Evolutionary conservation across 92 coral and sea anemone species (phyloP), one percentile per base, ranked within the genome.

Genomic region (Isaurus tuberculatus): DNA sequence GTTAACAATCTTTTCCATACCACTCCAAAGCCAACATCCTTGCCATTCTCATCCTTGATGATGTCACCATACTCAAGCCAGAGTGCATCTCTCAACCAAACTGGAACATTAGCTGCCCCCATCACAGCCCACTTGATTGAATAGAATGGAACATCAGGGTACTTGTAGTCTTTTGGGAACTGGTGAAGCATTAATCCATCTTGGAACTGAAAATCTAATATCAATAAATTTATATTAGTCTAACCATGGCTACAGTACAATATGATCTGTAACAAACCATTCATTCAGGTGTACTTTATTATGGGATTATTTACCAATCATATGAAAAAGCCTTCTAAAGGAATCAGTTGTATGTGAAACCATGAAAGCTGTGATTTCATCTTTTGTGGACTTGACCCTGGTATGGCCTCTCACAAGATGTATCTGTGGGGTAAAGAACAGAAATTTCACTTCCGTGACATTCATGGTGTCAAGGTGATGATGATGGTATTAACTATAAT

Each of bases 21-120:
- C 98, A 95, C 98, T 22, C 98, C 98, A 94, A 95, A 95, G 49
- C 98, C 98, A 88, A 94, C 74, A 71, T 95, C 94, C 19, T 90
- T 79, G 20, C 98, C 98, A 85, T 83, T 49, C 20, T 94, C 93
- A 79, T 94, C 98, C 33, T 46, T 63, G n/a, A 91, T 65, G 17
- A 95, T 86, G 70, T 95, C 98, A 6, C 94, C 98, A 95, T 95
- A 95, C 80, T 95, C 98, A 61, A 95, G 84, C 98, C 98, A 95
- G 42, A 97, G 92, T 9, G 94, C 94, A 86, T 95, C 98, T 27
- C 98, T 89, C 7, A 85, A 55, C 92, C 98, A 94, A 11, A 95
- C 86, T 0, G 98, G 98, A 10, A 91, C 89, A 0, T 91, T 91
- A 10, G 81, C 65, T 11, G 89, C 84, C 4, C 94, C 98, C 86